Percentiles rank a stretch among this genome's conserved stretches.
Conservation (phyloP, 2,888 invertebrate genomes). For the Asteroscopus sphinx region DNA sequence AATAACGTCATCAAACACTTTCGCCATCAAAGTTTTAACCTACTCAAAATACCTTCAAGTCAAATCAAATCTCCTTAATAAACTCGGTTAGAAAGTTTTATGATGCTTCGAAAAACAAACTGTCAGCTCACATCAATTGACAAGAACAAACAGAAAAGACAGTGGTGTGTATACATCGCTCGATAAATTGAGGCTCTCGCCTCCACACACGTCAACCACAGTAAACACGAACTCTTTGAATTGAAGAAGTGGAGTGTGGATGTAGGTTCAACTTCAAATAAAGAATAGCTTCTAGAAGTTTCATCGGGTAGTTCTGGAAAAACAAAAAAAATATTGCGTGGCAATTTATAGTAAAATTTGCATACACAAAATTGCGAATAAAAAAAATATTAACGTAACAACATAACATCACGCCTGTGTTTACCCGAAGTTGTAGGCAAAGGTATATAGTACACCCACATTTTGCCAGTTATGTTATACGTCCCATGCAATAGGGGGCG, state of each 20-base stretch:
- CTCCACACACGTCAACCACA: not conserved
- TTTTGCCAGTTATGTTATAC: too few species aligned
- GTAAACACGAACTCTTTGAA: conserved; percentile 21
- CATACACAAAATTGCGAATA: too few species aligned
- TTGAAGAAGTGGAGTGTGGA: conserved; percentile 1
- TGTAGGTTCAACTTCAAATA: conserved; percentile 12
- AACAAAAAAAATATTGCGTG: too few species aligned
- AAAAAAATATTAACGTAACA: too few species aligned
- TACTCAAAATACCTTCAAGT: not conserved
- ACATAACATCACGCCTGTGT: too few species aligned
- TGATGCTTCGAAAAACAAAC: conserved; percentile 39
- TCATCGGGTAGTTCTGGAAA: not conserved
- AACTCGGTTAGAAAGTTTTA: conserved; percentile 34
- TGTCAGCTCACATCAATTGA: conserved; percentile 30
- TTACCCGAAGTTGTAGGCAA: too few species aligned
- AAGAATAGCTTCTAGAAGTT: conserved; percentile 1
- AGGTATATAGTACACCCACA: too few species aligned
- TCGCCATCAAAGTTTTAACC: not conserved
- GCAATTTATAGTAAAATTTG: too few species aligned
- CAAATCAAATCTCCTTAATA: too few species aligned
- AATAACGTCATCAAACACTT: conserved; percentile 3
- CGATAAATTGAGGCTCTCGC: conserved; percentile 36
- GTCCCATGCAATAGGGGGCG: too few species aligned
- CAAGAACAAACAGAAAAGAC: conserved; percentile 37
- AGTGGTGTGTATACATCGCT: conserved; percentile 23